Evolutionary conservation across 2,797 vertebrate species (phyloP).

Genomic region (Brachymystax lenok): DNA sequence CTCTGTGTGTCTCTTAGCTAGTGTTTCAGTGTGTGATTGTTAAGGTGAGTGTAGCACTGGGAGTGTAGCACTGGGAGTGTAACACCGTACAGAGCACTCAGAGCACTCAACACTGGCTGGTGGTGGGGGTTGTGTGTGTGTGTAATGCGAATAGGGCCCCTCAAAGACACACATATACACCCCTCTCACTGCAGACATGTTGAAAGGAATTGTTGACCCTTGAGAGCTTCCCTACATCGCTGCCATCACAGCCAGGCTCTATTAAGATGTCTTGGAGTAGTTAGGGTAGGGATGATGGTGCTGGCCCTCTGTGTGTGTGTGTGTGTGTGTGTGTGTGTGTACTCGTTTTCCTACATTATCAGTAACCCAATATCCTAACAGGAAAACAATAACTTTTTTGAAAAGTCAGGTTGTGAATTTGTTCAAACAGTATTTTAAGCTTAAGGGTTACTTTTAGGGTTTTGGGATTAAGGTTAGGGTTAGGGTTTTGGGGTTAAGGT

Average conservation of each 20-base stretch:
- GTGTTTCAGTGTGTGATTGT: too few species aligned
- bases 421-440: too few species aligned
- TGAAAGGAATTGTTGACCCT: slow-evolving; percentile 59
- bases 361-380: too few species aligned
- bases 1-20: too few species aligned
- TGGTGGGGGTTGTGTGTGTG: not conserved
- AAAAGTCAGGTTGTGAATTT: too few species aligned
- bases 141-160: not conserved
- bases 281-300: slow-evolving; percentile 16
- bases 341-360: too few species aligned
- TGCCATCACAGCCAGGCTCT: not conserved
- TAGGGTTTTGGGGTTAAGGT: too few species aligned
- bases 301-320: slow-evolving; percentile 30
- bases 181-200: slow-evolving; percentile 43
- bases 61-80: too few species aligned
- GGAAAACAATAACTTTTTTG: too few species aligned
- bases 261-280: not conserved
- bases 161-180: not conserved
- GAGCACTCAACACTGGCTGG: slow-evolving; percentile 46
- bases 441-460: too few species aligned
- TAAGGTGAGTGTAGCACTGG: too few species aligned
- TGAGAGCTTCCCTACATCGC: slow-evolving; percentile 58
- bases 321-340: slow-evolving; percentile 27
- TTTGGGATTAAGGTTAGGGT: too few species aligned
- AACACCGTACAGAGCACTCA: slow-evolving; percentile 47